Base-by-base conservation (phyloP, 2,113 vertebrate genomes). In the rabbit (Oryctolagus cuniculus) region DNA sequence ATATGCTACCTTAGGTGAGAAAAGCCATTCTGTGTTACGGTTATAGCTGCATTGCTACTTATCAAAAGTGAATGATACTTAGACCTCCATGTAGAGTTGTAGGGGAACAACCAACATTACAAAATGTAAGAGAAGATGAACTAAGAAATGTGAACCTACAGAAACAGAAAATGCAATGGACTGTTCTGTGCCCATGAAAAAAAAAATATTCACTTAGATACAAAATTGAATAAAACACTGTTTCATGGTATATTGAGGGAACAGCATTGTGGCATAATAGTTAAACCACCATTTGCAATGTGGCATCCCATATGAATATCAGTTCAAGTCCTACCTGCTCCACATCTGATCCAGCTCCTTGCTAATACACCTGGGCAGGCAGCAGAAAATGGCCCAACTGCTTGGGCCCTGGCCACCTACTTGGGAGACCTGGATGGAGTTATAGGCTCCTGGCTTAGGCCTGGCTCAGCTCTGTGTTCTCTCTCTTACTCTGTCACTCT, bases 21-120 rank as follows among this genome's bases (percentile, higher is more conserved):
- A 51, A 36, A 63, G 61, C 82, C 8, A 5, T 89, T 80, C 70
- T 90, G 69, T 89, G 61, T 92, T 86, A 21, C 55, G 70, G 61
- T 61, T 74, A 29, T 1, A 77, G 55, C 27, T 88, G 61, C 7
- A 3, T 72, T 80, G 27, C 9, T 0, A 21, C 15, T 67, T 58
- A 92, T 53, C 61, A 75, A 84, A 73, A 61, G 78, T 81, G 55
- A 85, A 75, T 77, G 69, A 78, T 77, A n/a, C 8, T 73, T 94
- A 29, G 2, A n/a, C 61, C 19, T 85, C 31, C 29, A 94, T 80
- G 34, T 11, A 58, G 82, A 89, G 19, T 6, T 87, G 44, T 83
- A 44, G 44, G 34, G 22, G 16, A 22, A 17, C 4, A 31, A 58
- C 15, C 53, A 61, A 69, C 77, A 78, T 61, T 67, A 69, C 24